Conservation (phyloP, 2,797 vertebrate species). For the Myiothlypis coronata region DNA sequence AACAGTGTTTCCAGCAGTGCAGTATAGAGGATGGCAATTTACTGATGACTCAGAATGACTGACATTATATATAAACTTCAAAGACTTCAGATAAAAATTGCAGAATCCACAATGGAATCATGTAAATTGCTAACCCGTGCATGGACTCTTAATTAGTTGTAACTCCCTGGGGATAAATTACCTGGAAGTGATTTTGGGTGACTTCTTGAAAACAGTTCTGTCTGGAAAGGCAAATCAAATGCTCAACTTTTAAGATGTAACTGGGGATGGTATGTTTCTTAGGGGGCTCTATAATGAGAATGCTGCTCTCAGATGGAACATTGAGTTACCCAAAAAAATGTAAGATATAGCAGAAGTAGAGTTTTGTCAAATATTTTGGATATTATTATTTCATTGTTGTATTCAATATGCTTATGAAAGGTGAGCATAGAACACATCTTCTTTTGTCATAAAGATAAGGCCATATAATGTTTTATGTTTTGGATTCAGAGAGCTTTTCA, state of each 20-base stretch:
- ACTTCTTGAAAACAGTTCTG: not conserved
- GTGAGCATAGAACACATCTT: not conserved
- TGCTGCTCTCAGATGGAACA: not conserved
- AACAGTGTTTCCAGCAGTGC: not conserved
- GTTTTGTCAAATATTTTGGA: not conserved
- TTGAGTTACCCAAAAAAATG: not conserved
- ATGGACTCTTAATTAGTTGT: slow-evolving; percentile 21
- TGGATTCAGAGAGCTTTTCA: not conserved
- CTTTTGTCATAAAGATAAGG: not conserved
- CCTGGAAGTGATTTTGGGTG: not conserved
- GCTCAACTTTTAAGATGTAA: not conserved
- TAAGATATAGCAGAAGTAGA: not conserved
- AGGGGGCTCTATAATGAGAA: not conserved
- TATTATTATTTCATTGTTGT: not conserved
- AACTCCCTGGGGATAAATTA: not conserved
- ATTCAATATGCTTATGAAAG: not conserved
- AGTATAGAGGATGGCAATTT: not conserved
- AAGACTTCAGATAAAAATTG: slow-evolving; percentile 4
- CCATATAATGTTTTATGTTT: not conserved
- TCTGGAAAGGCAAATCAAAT: not conserved
- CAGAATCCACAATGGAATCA: slow-evolving; percentile 5
- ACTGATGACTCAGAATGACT: slow-evolving; percentile 9
- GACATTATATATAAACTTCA: not conserved
- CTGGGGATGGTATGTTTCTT: not conserved
- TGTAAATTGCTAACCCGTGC: not conserved